Base-by-base conservation (phyloP, 2,113 vertebrate genomes). In the Megatriorchis doriae region DNA sequence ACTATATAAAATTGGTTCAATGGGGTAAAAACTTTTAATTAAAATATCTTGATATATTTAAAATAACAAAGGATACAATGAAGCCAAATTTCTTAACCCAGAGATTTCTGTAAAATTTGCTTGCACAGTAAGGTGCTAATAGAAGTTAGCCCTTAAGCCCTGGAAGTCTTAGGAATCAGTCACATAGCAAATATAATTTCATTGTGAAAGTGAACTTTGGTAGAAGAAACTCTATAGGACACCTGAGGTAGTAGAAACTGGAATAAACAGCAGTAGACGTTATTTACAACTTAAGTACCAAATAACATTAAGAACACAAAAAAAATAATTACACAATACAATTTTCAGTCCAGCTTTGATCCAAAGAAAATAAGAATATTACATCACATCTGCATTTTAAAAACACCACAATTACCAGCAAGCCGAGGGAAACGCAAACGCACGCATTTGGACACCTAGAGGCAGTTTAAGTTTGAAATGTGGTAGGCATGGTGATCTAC, bases 161-260 rank as follows among this genome's bases (percentile, higher is more conserved):
- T 98, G 98, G 98, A 99, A 98, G 96, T 98, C 98, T 99, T 99
- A 98, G 97, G 98, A 98, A 98, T 98, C 98, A 98, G 97, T 98
- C 98, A 98, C 98, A 98, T 98, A 98, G 98, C 98, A 98, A 98
- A 98, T 98, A 98, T 97, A 98, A 98, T 98, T 98, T 99, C 98
- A 98, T 98, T 97, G 98, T 98, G 98, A 98, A 98, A 98, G 98
- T 98, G 98, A 98, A 98, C 99, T 99, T 99, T 99, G 99, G 99
- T 99, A 99, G 98, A 99, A 98, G 98, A 99, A 98, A 98, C 98
- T 98, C 98, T 99, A 99, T 98, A 98, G 98, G 98, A 98, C 98
- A 99, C 99, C 99, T 99, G 99, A 99, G 99, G 99, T 99, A 99
- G 99, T 98, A 99, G 98, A 99, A 98, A 99, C 96, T 98, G 99